Evolutionary conservation across 2,113 vertebrate species (phyloP).

Genomic region (Megaleporinus macrocephalus): DNA sequence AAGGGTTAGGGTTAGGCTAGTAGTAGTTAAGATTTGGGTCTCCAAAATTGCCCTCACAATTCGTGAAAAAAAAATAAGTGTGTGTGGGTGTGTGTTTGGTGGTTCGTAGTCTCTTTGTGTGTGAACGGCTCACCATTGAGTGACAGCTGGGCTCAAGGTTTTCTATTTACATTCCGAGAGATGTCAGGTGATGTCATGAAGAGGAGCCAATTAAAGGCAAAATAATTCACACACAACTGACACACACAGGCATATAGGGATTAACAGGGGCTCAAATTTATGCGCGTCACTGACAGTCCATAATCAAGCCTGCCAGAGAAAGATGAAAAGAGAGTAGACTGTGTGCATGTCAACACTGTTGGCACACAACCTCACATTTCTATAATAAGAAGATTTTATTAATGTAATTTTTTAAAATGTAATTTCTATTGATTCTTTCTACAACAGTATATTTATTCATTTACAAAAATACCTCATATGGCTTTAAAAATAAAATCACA

Average conservation of each 20-base stretch:
- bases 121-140: neutral
- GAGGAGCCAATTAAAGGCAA: conserved; percentile 36
- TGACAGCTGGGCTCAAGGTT: conserved; percentile 33
- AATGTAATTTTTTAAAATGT: too few relatives aligned
- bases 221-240: neutral
- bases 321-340: neutral
- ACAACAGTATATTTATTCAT: too few relatives aligned
- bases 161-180: conserved; percentile 30
- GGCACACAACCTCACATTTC: too few relatives aligned
- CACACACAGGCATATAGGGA: neutral
- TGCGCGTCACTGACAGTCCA: neutral
- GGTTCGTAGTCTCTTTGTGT: neutral
- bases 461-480: too few relatives aligned
- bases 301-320: conserved; percentile 37
- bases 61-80: too few relatives aligned
- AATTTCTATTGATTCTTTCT: too few relatives aligned
- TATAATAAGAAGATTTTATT: too few relatives aligned
- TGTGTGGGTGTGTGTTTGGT: neutral
- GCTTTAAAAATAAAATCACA: too few relatives aligned
- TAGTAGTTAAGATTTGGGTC: too few relatives aligned
- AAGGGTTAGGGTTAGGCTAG: too few relatives aligned
- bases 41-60: too few relatives aligned
- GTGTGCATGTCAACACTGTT: too few relatives aligned
- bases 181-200: conserved; percentile 27
- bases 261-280: neutral